Evolutionary conservation across 2,888 invertebrate species (phyloP), one percentile per base, ranked within the genome.

Genomic region (Andrena dorsata): DNA sequence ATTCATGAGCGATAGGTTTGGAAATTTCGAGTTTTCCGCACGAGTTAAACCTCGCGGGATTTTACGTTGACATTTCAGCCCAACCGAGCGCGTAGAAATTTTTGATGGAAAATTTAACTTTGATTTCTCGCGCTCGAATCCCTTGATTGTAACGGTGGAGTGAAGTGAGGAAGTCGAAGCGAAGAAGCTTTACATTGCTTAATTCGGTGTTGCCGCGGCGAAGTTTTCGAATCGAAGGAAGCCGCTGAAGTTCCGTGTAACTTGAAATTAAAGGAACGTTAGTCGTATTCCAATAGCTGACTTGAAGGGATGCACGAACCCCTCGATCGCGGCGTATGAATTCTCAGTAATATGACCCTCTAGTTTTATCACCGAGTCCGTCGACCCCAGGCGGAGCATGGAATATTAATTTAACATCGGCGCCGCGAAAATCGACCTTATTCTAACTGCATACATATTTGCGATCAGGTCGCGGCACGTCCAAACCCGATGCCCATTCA

Each of bases 381-480:
- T 80, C 75, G 79, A 86, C 86, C 86, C 83, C 75, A 23, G 65
- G 28, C 77, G 47, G 60, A 47, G 20, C 74, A 79, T 87, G 63
- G 79, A 88, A 88, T 88, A 88, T 88, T 88, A 88, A 88, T 88
- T 32, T 60, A 74, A 74, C 78, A 78, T 81, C 72, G 86, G 82
- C 84, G 88, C 83, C 86, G 58, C 28, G 71, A 77, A 60, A 82
- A 86, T 88, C 88, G 88, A 88, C 81, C 76, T 70, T 56, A 69
- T 83, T 78, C 69, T 32, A 58, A 53, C 28, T 71, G 58, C 32
- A 30, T 32, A 66, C 56, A 7, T 66, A 35, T 30, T 68, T 58
- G 23, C 64, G 28, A 60, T 68, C 53, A 8, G 20, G 61, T 49
- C 16, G 49, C 8, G 41, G 10, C 28, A n/a, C 32, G n/a, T 32